These are phyloP conservation scores for Hippocampus zosterae DNA, from an alignment of 2,113 vertebrate species.

Conservation along the genomic window DNA sequence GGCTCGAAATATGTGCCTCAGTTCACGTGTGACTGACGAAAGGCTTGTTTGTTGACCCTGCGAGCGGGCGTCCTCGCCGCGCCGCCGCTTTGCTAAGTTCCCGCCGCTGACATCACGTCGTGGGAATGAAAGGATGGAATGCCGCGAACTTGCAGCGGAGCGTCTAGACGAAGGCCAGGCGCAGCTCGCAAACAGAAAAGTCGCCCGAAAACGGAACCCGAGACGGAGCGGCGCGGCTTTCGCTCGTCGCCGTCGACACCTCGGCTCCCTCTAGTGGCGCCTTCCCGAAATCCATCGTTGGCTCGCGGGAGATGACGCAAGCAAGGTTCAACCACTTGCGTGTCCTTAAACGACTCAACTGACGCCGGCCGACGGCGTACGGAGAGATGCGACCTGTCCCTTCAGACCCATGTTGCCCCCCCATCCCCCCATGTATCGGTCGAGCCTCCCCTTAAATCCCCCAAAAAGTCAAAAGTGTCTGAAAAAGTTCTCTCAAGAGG, in stretches of 20 bases:
- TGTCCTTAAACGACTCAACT: neutral
- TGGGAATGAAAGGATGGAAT: neutral
- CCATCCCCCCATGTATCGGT: too few species aligned
- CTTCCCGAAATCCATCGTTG: neutral
- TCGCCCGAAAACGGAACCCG: neutral
- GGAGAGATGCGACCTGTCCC: too few species aligned
- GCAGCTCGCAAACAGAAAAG: neutral
- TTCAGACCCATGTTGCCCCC: too few species aligned
- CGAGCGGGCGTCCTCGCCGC: neutral
- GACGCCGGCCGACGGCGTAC: too few species aligned
- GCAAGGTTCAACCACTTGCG: neutral
- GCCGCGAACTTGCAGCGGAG: constrained; percentile 1
- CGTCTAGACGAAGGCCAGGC: neutral
- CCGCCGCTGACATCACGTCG: constrained; percentile 29
- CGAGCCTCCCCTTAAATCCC: too few species aligned
- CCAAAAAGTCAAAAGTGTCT: too few species aligned
- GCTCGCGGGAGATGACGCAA: neutral
- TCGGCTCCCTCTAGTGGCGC: neutral
- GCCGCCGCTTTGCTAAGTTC: constrained; percentile 22
- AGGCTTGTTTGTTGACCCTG: constrained; percentile 22
- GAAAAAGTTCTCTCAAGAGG: neutral
- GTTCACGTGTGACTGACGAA: constrained; percentile 11
- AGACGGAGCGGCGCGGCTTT: neutral
- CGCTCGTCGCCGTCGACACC: neutral
- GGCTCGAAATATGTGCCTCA: neutral